Evolutionary conservation across 2,888 invertebrate genomes (phyloP).

Genomic region (Drosophila pegasa): DNA sequence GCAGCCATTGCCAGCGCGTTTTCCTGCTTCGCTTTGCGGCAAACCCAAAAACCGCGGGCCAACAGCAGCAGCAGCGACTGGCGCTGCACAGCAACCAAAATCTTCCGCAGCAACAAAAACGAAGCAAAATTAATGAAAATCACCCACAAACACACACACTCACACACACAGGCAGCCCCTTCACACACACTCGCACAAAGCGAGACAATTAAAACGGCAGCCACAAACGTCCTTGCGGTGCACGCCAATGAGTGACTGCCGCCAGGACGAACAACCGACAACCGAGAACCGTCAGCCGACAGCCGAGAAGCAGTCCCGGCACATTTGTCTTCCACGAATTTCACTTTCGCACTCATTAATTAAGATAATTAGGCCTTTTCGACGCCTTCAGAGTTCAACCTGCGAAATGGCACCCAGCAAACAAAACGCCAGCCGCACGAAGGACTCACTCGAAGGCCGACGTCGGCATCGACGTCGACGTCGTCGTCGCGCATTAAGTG

Average conservation of each 20-base stretch:
- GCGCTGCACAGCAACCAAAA: constrained; percentile 67
- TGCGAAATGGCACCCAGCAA: constrained; percentile 41
- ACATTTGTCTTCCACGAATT: constrained; percentile 78
- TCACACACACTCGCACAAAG: constrained; percentile 17
- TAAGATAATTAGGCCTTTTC: constrained; percentile 81
- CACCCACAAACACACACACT: constrained; percentile 43
- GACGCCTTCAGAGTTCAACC: constrained; percentile 76
- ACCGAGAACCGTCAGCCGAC: neutral
- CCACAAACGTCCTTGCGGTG: constrained; percentile 74
- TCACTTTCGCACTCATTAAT: constrained; percentile 80
- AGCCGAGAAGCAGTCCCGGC: constrained; percentile 27
- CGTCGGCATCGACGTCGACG: neutral
- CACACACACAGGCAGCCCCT: constrained; percentile 6
- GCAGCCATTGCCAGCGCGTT: constrained; percentile 38
- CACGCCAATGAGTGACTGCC: constrained; percentile 58
- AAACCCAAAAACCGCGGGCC: constrained; percentile 60
- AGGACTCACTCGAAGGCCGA: constrained; percentile 24
- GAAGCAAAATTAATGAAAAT: constrained; percentile 76
- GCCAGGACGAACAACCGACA: constrained; percentile 23
- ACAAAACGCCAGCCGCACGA: constrained; percentile 26
- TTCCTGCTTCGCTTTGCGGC: constrained; percentile 57
- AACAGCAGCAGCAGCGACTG: constrained; percentile 32
- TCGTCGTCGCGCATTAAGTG: constrained; percentile 27
- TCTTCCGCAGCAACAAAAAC: constrained; percentile 63
- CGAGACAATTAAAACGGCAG: constrained; percentile 73